phyloP scores from a whole-genome alignment of 1,140 invertebrate genomes.

The Nasonia longicornis region DNA sequence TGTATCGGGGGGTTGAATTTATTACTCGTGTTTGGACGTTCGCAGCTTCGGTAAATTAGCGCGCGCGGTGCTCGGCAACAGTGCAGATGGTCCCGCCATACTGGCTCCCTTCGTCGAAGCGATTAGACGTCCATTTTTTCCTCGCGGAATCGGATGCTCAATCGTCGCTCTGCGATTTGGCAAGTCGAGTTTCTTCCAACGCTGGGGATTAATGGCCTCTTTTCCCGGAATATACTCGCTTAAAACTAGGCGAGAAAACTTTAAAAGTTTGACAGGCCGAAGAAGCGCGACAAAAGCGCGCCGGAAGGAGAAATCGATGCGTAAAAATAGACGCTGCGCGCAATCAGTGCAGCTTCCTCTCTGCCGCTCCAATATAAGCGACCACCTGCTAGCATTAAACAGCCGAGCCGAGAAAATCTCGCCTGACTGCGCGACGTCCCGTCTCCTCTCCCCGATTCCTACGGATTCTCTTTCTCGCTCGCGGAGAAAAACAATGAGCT shows the following conservation, averaged over 20 bases:
- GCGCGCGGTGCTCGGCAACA: background rate
- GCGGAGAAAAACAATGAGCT: conserved; percentile 21
- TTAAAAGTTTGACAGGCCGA: no score
- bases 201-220: no score
- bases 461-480: background rate
- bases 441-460: background rate
- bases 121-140: no score
- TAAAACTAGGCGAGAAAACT: no score
- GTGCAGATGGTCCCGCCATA: background rate
- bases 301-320: no score
- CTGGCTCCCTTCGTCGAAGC: background rate
- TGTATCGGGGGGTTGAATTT: background rate
- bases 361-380: no score
- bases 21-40: background rate
- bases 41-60: background rate
- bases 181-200: no score
- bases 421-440: background rate
- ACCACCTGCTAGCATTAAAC: conserved; percentile 7
- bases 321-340: background rate
- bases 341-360: conserved; percentile 12
- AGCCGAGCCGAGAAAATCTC: conserved; percentile 13
- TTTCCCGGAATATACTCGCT: no score
- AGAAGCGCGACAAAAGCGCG: no score
- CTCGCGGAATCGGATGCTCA: no score
- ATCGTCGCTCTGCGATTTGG: no score